Evolutionary conservation across 2,113 vertebrate species (phyloP).

Genomic region (Electrona antarctica): DNA sequence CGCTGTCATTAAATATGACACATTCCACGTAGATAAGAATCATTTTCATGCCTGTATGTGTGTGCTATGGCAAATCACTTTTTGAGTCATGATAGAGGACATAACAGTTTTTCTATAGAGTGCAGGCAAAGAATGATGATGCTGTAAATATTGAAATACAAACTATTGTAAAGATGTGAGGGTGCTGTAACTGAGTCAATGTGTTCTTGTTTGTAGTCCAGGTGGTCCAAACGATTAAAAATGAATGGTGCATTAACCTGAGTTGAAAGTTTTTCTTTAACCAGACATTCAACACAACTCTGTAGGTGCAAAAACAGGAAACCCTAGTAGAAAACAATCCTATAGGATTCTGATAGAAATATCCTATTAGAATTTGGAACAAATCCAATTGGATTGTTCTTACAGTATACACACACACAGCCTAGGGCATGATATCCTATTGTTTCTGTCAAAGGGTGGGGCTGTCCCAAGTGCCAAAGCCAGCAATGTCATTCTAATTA

Average conservation of each 20-base stretch:
- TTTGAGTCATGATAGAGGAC: neutral
- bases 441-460: slow-evolving; percentile 18
- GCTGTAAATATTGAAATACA: slow-evolving; percentile 43
- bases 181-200: neutral
- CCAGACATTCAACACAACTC: too few relatives aligned
- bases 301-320: too few relatives aligned
- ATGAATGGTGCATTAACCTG: slow-evolving; percentile 2
- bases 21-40: too few relatives aligned
- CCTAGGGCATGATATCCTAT: neutral
- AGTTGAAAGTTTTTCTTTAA: neutral
- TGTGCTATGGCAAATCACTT: too few relatives aligned
- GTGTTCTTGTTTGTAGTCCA: slow-evolving; percentile 30
- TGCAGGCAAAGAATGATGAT: neutral
- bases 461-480: neutral
- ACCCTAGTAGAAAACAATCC: too few relatives aligned
- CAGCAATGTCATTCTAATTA: slow-evolving; percentile 27
- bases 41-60: too few relatives aligned
- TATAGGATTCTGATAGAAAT: too few relatives aligned
- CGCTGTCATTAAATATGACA: too few relatives aligned
- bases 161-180: slow-evolving; percentile 5
- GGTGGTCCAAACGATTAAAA: slow-evolving; percentile 26
- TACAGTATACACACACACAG: too few relatives aligned
- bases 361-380: too few relatives aligned
- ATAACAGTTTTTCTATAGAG: neutral
- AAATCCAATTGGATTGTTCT: too few relatives aligned